Conservation (phyloP, 2,797 vertebrate genomes). For the Pseudopleuronectes americanus region DNA sequence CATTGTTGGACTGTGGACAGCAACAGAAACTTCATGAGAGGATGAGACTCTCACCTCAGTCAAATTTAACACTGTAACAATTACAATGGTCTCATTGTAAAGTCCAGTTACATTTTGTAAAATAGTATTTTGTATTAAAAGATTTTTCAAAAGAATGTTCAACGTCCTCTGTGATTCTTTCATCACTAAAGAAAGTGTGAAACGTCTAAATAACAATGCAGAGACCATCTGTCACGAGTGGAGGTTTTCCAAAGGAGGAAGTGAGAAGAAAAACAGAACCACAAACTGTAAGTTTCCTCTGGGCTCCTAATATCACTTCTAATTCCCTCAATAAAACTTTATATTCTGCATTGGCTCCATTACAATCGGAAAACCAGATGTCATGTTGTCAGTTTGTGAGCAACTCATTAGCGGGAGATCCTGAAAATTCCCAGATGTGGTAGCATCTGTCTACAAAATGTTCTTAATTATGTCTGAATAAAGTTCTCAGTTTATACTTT, state of each 20-base stretch:
- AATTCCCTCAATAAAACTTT: neutral
- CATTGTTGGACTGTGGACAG: neutral
- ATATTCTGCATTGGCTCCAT: neutral
- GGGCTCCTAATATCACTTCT: neutral
- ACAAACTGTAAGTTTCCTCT: neutral
- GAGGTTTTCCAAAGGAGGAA: neutral
- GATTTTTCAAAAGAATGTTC: neutral
- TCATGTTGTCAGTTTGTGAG: neutral
- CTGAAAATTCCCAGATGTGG: neutral
- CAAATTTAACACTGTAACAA: conserved; percentile 1
- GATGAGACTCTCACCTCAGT: neutral
- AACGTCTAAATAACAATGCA: neutral
- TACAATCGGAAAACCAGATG: neutral
- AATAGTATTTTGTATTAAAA: conserved; percentile 77
- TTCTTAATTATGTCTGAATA: neutral
- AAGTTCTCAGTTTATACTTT: neutral
- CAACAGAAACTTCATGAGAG: neutral
- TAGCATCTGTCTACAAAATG: neutral
- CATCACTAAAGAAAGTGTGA: neutral
- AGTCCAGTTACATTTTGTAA: conserved; percentile 50
- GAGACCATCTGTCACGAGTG: neutral
- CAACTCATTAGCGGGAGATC: neutral
- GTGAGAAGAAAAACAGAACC: neutral
- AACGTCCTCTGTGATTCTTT: neutral
- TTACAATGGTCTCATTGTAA: conserved; percentile 13